A percentile compares a stretch with the other conserved stretches of the same genome.
phyloP scores from a whole-genome alignment of 2,113 vertebrate species.

The Anolis carolinensis region DNA sequence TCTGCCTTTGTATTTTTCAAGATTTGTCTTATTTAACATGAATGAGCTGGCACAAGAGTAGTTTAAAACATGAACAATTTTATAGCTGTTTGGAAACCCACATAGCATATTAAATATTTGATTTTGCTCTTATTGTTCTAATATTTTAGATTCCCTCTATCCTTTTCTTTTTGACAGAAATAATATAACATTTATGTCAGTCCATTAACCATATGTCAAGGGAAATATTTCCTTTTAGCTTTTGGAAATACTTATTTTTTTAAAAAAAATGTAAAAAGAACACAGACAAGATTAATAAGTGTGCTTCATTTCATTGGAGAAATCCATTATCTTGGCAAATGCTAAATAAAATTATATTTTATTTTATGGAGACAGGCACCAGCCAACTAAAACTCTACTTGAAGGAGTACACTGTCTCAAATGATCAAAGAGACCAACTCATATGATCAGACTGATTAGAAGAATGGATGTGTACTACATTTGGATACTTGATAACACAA shows the following conservation, averaged over 20 bases:
- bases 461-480: neutral
- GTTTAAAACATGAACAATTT: slow-evolving; percentile 11
- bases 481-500: neutral
- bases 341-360: neutral
- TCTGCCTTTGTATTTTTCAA: neutral
- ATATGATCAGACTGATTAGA: slow-evolving; percentile 22
- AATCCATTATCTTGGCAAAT: neutral
- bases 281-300: neutral
- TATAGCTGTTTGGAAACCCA: neutral
- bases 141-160: neutral
- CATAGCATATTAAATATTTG: neutral
- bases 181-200: neutral
- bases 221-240: neutral
- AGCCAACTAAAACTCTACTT: neutral
- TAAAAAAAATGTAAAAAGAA: neutral
- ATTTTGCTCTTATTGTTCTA: neutral
- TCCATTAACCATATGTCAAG: neutral
- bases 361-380: neutral
- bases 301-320: slow-evolving; percentile 2
- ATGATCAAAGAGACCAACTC: slow-evolving; percentile 27
- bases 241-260: neutral
- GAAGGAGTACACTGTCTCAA: neutral
- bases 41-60: neutral
- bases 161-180: neutral
- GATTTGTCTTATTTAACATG: neutral